phyloP scores from a whole-genome alignment of 2,888 invertebrate species.

The Julus scandinavius region DNA sequence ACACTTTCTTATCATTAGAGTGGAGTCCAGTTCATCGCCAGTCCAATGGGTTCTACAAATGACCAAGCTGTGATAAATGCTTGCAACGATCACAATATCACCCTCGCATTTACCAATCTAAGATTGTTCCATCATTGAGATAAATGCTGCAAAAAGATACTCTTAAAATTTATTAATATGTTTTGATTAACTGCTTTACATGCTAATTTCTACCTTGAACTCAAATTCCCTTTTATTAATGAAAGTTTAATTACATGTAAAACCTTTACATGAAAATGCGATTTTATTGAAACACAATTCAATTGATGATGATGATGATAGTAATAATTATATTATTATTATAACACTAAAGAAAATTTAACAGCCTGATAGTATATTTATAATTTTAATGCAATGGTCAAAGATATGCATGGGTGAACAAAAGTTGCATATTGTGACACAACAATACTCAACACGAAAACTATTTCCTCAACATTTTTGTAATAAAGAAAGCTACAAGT shows the following conservation, averaged over 20 bases:
- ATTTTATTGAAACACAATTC: constrained; percentile 14
- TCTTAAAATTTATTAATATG: too few species aligned
- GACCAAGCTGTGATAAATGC: constrained; percentile 89
- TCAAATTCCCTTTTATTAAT: not conserved
- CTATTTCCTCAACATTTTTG: too few species aligned
- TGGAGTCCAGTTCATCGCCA: constrained; percentile 92
- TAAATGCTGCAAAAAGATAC: too few species aligned
- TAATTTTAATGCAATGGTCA: too few species aligned
- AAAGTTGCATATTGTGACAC: too few species aligned
- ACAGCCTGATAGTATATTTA: too few species aligned
- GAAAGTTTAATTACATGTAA: not conserved
- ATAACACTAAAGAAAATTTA: too few species aligned
- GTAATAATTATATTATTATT: not conserved
- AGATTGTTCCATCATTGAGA: constrained; percentile 92
- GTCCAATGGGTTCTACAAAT: constrained; percentile 94
- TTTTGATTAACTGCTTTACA: too few species aligned
- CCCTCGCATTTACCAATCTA: constrained; percentile 87
- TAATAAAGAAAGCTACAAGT: too few species aligned
- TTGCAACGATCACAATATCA: constrained; percentile 90
- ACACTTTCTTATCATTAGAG: constrained; percentile 73
- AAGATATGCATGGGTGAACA: too few species aligned
- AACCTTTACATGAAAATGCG: not conserved
- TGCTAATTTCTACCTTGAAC: too few species aligned
- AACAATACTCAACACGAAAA: too few species aligned
- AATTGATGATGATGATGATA: constrained; percentile 50